phyloP scores from a whole-genome alignment of 2,113 vertebrate genomes.

The Pomatostomus ruficeps region DNA sequence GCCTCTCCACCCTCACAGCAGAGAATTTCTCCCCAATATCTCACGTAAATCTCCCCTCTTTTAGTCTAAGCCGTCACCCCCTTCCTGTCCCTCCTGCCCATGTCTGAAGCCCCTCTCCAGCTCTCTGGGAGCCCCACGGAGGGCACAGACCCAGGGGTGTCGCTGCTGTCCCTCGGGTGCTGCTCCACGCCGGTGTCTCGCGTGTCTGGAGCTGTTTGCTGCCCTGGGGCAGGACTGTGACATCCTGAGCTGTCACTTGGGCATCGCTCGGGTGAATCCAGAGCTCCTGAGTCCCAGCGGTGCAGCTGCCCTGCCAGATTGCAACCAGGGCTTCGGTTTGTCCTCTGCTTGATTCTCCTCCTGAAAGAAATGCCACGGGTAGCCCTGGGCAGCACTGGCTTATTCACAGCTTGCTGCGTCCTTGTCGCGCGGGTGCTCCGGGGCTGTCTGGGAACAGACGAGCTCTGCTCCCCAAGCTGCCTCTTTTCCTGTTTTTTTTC shows the following conservation, averaged over 20 bases:
- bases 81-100: neutral
- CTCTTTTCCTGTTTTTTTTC: rapidly evolving
- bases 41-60: neutral
- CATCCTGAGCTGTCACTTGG: neutral
- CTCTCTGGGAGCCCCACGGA: neutral
- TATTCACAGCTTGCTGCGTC: neutral
- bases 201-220: rapidly evolving
- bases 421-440: neutral
- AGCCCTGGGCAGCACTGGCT: neutral
- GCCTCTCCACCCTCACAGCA: neutral
- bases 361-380: neutral
- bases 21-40: neutral
- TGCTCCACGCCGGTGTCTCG: rapidly evolving
- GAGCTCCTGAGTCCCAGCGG: neutral
- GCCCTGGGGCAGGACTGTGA: neutral
- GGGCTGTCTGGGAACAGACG: neutral
- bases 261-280: rapidly evolving
- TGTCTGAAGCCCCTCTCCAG: neutral
- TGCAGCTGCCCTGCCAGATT: neutral
- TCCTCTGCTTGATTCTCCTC: neutral
- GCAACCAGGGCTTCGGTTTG: neutral
- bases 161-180: rapidly evolving
- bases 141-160: neutral
- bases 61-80: neutral
- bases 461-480: neutral